Base-by-base conservation (phyloP, 35 echinoderm and acorn worm genomes). In the Stichopus chloronotus region DNA sequence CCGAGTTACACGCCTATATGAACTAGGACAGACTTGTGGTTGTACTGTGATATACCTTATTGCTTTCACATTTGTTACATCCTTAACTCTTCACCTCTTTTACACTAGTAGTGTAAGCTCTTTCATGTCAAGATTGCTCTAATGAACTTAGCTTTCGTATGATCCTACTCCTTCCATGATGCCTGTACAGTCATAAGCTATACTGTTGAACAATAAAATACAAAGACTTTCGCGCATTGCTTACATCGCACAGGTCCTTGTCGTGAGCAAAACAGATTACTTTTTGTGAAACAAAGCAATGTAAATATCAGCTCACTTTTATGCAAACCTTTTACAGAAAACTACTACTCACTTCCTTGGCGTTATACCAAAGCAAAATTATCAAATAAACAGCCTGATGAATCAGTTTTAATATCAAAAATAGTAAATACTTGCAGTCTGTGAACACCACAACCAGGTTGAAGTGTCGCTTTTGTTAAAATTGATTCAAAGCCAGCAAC, bases 311-410 rank as follows among this genome's bases (percentile, higher is more conserved):
- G n/a, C 8, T 5, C 25, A 77, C 7, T 77, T 77, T 77, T 9
- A 4, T 7, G 3, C 8, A 77, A 77, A 1, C 72, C 3, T 9
- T 77, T 43, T 77, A 19, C 72, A 77, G 8, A 19, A 77, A 9
- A 77, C 72, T 22, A 77, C 72, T 22, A 77, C 4, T 77, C 72
- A 77, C 72, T 77, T 77, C 72, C 72, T 77, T 77, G 8, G 72
- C 3, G 72, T 25, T 77, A 13, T 77, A 77, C 72, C 72, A 77
- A 77, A 77, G 9, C 72, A 17, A 77, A 77, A 19, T 77, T 77
- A 4, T 19, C 25, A 77, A 77, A 3, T 77, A 5, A 77, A 17
- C 72, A 77, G 72, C n/a, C 65, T 77, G 72, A 77, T 43, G 30
- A 43, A 77, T 19, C 72, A 9, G 72, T 77, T 77, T 77, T 11